These are phyloP conservation scores for Pinna nobilis DNA, from an alignment of 1,140 invertebrate genomes.

Conservation along the genomic window DNA sequence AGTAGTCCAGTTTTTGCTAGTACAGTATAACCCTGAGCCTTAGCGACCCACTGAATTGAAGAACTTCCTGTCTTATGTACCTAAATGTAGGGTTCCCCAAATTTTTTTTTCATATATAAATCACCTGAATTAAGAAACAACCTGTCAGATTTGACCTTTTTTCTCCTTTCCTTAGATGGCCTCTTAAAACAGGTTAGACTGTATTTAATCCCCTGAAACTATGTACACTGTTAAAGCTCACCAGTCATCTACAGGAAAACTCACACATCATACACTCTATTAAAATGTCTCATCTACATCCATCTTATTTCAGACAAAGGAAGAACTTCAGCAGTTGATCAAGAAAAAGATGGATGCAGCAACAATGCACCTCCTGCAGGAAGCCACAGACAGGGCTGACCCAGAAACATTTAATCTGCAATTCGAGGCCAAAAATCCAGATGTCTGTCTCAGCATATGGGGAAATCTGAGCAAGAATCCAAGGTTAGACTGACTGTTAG, in stretches of 20 bases:
- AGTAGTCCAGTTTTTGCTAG: no score
- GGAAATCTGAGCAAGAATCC: slow-evolving; percentile 68
- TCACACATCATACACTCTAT: neutral
- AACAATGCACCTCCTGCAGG: slow-evolving; percentile 63
- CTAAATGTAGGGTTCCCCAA: no score
- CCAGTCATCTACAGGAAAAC: neutral
- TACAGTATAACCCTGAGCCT: no score
- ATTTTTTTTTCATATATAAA: no score
- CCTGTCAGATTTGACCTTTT: no score
- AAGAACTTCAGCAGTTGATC: slow-evolving; percentile 67
- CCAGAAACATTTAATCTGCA: slow-evolving; percentile 72
- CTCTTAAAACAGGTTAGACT: no score
- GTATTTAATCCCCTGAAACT: no score
- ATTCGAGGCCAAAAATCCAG: slow-evolving; percentile 54
- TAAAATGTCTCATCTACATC: neutral
- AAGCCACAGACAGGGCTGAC: slow-evolving; percentile 65
- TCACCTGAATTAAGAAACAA: no score
- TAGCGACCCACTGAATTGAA: no score
- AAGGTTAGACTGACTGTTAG: slow-evolving; percentile 17
- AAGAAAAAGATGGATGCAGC: slow-evolving; percentile 68
- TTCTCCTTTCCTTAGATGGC: no score
- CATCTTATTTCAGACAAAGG: slow-evolving; percentile 66
- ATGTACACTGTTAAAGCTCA: no score
- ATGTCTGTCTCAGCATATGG: slow-evolving; percentile 72
- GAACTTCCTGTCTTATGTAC: no score